Evolutionary conservation across 2,113 vertebrate species (phyloP), one percentile per base, ranked within the genome.

Genomic region (Anolis carolinensis): DNA sequence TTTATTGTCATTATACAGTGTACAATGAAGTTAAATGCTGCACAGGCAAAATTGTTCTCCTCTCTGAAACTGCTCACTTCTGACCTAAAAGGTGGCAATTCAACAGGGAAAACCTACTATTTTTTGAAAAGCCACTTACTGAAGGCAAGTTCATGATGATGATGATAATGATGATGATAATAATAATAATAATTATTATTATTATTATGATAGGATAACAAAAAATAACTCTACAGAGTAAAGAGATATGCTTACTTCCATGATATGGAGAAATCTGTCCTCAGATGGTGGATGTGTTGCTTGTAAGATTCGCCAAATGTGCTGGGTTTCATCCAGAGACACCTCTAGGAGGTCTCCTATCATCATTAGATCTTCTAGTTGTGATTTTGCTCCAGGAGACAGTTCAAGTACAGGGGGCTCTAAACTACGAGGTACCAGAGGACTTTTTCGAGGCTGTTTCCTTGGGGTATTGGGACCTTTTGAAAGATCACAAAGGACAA

Each of bases 281-380:
- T 99, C 98, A 20, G 98, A 98, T 11, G 98, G 98, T 6, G 98
- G 99, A 85, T 99, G 98, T 1, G 98, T 99, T 89, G 99, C 99
- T 93, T 99, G 98, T 68, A 99, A 96, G 92, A 99, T 99, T 92
- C 98, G 93, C 99, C 99, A 99, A 95, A 99, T 99, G 93, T 99
- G 99, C 89, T 99, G 99, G 13, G 98, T 99, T 94, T 99, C 99
- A 92, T 99, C 99, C 90, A 99, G 95, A 16, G 98, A 99, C 1
- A 99, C 99, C 93, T 99, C 99, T 90, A 99, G 93, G 2, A 99
- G 96, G 93, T 99, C 98, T 79, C 99, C 99, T 81, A 98, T 96
- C 99, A 99, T 99, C 98, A 99, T 99, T 52, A 99, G 97, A 84
- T 99, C 98, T 94, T 99, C 98, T 85, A 99, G 94, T 91, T 99